Percentiles rank a stretch among this genome's conserved stretches.
These are phyloP conservation scores for Gavialis gangeticus DNA, from an alignment of 2,113 vertebrate species.

Conservation along the genomic window DNA sequence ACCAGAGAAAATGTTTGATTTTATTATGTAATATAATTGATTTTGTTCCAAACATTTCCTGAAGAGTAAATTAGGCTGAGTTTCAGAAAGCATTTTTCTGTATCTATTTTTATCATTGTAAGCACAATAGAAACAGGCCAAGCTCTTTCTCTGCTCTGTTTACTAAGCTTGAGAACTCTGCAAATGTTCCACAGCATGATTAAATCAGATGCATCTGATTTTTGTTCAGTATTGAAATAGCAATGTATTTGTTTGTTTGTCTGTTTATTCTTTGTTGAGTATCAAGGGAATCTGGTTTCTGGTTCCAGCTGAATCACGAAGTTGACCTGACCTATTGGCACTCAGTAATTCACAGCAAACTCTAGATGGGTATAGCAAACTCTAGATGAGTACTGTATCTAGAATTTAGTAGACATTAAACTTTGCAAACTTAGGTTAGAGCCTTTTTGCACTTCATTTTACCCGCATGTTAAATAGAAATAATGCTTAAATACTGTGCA, in stretches of 20 bases:
- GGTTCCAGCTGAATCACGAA: background rate
- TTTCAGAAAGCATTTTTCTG: constrained; percentile 26
- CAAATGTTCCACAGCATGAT: constrained; percentile 14
- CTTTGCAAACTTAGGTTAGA: background rate
- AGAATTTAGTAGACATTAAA: background rate
- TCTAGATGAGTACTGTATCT: background rate
- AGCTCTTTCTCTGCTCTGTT: constrained; percentile 38
- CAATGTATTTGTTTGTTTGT: background rate
- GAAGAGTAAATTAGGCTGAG: constrained; percentile 47
- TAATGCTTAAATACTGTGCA: background rate
- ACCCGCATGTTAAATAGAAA: background rate
- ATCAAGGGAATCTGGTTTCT: background rate
- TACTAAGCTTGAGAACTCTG: constrained; percentile 45
- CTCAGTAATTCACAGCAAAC: background rate
- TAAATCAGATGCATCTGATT: background rate
- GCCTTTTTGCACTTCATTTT: background rate
- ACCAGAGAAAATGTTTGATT: background rate
- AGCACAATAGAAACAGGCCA: constrained; percentile 49
- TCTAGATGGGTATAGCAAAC: background rate
- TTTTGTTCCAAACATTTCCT: constrained; percentile 45
- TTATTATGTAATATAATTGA: background rate
- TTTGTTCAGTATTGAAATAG: background rate
- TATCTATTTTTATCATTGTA: constrained; percentile 46
- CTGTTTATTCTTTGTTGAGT: background rate
- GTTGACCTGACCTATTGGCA: background rate